Conservation (phyloP, 2,797 vertebrate genomes). For the Hemitrygon akajei region DNA sequence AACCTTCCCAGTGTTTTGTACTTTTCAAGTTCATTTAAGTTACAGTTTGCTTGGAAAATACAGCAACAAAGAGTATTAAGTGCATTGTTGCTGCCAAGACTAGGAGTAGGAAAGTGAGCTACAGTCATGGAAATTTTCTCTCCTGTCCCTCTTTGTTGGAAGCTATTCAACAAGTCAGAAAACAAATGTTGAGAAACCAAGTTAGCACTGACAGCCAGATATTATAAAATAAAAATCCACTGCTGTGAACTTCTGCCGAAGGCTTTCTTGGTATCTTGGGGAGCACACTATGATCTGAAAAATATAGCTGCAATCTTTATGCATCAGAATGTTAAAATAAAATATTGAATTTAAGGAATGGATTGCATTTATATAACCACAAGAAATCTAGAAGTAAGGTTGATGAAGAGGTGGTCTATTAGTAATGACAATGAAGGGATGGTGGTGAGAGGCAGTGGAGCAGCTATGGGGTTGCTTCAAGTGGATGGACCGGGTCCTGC, state of each 20-base stretch:
- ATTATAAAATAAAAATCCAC: background rate
- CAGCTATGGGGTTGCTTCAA: no score
- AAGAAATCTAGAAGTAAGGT: no score
- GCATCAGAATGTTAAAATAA: background rate
- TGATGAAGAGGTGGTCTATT: no score
- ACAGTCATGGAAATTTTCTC: slow-evolving; percentile 20
- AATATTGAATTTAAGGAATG: background rate
- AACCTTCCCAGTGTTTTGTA: background rate
- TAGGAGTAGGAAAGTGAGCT: background rate
- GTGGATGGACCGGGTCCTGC: no score
- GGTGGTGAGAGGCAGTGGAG: no score
- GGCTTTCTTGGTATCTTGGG: background rate
- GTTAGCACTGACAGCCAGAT: background rate
- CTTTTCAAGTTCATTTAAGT: background rate
- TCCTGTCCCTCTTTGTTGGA: slow-evolving; percentile 21
- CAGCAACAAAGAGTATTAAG: slow-evolving; percentile 2
- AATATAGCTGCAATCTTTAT: background rate
- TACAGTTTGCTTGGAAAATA: background rate
- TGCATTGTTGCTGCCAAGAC: slow-evolving; percentile 1
- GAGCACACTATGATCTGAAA: background rate
- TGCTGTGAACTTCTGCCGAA: background rate
- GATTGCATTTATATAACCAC: no score
- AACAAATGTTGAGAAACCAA: slow-evolving; percentile 9
- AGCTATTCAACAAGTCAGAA: slow-evolving; percentile 16
- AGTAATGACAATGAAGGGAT: no score